Evolutionary conservation across 92 coral and sea anemone genomes (phyloP).

Genomic region (Siderastrea siderea): DNA sequence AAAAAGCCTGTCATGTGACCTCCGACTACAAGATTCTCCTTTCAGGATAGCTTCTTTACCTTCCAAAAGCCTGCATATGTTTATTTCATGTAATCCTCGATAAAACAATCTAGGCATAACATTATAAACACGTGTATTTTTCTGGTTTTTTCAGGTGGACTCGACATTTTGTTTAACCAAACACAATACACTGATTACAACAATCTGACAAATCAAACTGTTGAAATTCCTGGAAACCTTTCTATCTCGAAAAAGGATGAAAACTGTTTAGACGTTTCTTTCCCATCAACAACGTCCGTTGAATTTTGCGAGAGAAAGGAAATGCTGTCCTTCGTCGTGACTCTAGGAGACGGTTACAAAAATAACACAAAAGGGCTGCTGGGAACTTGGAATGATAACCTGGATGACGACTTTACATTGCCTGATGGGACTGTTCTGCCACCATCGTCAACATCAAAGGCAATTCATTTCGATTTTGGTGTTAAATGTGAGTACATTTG

Average conservation of each 20-base stretch:
- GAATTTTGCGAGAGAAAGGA: slow-evolving; percentile 44
- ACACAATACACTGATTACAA: slow-evolving; percentile 22
- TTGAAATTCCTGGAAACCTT: slow-evolving; percentile 38
- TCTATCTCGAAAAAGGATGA: slow-evolving; percentile 39
- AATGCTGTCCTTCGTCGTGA: slow-evolving; percentile 64
- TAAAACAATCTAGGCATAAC: too few species aligned
- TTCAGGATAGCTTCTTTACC: too few species aligned
- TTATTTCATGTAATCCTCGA: background rate
- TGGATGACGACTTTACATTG: slow-evolving; percentile 70
- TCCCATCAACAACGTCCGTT: slow-evolving; percentile 65
- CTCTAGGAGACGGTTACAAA: slow-evolving; percentile 39
- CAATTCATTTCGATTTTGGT: slow-evolving; percentile 67
- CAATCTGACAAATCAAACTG: slow-evolving; percentile 32
- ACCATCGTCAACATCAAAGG: slow-evolving; percentile 22
- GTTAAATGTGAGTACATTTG: slow-evolving; percentile 47
- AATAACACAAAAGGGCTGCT: slow-evolving; percentile 70
- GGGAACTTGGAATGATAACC: slow-evolving; percentile 76
- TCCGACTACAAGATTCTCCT: too few species aligned
- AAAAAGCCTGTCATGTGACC: too few species aligned
- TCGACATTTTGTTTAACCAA: slow-evolving; percentile 40
- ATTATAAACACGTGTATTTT: background rate
- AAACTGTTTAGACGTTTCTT: slow-evolving; percentile 52
- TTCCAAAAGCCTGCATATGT: background rate
- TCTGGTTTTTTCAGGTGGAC: slow-evolving; percentile 7
- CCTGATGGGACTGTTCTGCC: slow-evolving; percentile 68